phyloP scores from a whole-genome alignment of 1,140 invertebrate species.

The Aethina tumida region DNA sequence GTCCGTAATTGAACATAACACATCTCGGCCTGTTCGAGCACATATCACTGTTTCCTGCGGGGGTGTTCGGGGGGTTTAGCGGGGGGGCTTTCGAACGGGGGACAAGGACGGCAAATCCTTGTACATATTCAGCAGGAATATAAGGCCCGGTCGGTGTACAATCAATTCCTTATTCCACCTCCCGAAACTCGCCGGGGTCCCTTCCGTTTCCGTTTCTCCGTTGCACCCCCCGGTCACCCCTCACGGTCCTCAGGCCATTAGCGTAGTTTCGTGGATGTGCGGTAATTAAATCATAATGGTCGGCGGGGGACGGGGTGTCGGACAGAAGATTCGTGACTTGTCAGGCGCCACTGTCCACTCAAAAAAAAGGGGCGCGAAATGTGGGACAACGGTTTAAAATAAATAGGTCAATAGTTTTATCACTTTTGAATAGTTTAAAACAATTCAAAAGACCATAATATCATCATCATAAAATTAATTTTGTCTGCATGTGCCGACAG shows the following conservation, averaged over 20 bases:
- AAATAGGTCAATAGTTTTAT: too few species aligned
- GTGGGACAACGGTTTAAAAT: conserved; percentile 8
- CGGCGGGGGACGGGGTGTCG: too few species aligned
- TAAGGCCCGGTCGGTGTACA: conserved; percentile 22
- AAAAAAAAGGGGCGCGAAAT: too few species aligned
- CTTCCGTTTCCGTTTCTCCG: conserved; percentile 15
- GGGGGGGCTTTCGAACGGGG: conserved; percentile 1
- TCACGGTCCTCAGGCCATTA: conserved; percentile 6
- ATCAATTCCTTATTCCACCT: conserved; percentile 31
- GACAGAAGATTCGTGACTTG: neutral
- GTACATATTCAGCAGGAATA: conserved; percentile 21
- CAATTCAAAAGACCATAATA: too few species aligned
- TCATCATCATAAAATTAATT: too few species aligned
- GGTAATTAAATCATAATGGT: too few species aligned
- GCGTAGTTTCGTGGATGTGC: conserved; percentile 19
- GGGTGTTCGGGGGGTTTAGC: too few species aligned
- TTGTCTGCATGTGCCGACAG: too few species aligned
- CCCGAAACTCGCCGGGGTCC: conserved; percentile 10
- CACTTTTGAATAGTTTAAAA: too few species aligned
- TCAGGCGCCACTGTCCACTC: neutral
- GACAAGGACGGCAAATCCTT: conserved; percentile 17
- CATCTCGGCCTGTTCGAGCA: too few species aligned
- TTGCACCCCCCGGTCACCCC: conserved; percentile 2
- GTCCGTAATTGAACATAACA: too few species aligned
- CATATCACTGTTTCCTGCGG: too few species aligned